Evolutionary conservation across 1,140 invertebrate genomes (phyloP), one percentile per base, ranked within the genome.

Genomic region (Trypoxylus dichotomus): DNA sequence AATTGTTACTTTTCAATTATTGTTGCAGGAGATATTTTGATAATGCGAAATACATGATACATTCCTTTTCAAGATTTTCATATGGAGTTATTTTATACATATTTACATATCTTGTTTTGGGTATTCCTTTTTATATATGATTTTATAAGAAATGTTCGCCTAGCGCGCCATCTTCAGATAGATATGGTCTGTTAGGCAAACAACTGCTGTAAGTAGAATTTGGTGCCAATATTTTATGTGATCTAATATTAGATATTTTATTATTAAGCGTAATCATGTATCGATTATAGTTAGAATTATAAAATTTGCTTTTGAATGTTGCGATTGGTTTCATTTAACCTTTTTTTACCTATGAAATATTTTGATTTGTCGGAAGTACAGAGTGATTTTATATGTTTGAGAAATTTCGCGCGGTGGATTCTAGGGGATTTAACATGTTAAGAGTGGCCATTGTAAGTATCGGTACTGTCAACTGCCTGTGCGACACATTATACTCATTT

Each of bases 141-240:
- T n/a, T 19, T 54, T 54, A 37, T 37, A 19, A 15, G 19, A 54
- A 19, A 5, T 5, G 47, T 54, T 54, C 47, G 47, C 15, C 19
- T 54, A 54, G 15, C 47, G 15, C 43, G n/a, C 0, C 15, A n/a
- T 54, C 47, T 19, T 54, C 19, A 6, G 0, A 19, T 19, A 54
- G 32, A 37, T 37, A 0, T 37, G 32, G 3, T 37, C 10, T 37
- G 32, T 54, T 54, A 54, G 19, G 5, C 15, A 15, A 5, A 19
- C 47, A n/a, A 54, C 6, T 54, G 47, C 6, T 54, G 15, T 19
- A 54, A 19, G 47, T 54, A 54, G 47, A 54, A 54, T 54, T 54
- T 54, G 47, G 47, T 54, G 47, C 47, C 47, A 54, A 54, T 54
- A 54, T 54, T 54, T 54, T 54, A 54, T 54, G 47, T 54, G 47